Evolutionary conservation across 2,797 vertebrate species (phyloP).

Genomic region (Gobio occitaniae): DNA sequence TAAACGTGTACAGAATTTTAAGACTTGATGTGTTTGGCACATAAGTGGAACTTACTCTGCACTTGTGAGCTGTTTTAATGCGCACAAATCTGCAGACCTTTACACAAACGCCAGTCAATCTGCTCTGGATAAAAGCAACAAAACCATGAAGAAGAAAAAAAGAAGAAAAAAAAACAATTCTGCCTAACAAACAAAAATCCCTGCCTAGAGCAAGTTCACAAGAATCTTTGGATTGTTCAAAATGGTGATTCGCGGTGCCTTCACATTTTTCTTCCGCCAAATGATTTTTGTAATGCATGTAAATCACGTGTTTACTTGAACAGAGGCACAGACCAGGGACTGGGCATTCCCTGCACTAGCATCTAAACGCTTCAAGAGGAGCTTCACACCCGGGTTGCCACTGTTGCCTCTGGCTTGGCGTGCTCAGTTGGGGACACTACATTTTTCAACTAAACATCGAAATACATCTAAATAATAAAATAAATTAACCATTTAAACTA

Average conservation of each 20-base stretch:
- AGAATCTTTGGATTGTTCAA: slow-evolving; percentile 63
- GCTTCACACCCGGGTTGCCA: slow-evolving; percentile 31
- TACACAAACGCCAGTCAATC: slow-evolving; percentile 42
- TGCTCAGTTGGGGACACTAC: too few relatives aligned
- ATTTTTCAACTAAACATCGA: too few relatives aligned
- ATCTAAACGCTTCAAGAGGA: slow-evolving; percentile 42
- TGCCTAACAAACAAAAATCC: slow-evolving; percentile 41
- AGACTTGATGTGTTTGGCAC: slow-evolving; percentile 67
- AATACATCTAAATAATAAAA: too few relatives aligned
- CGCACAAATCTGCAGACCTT: slow-evolving; percentile 30
- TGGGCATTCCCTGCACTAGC: slow-evolving; percentile 41
- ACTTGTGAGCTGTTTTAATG: slow-evolving; percentile 44
- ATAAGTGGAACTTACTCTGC: slow-evolving; percentile 49
- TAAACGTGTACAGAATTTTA: slow-evolving; percentile 59
- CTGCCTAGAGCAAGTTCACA: slow-evolving; percentile 46
- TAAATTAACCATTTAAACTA: too few relatives aligned
- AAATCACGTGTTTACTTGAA: slow-evolving; percentile 13
- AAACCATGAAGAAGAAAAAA: slow-evolving; percentile 6
- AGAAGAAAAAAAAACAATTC: background rate
- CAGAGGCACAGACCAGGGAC: slow-evolving; percentile 57
- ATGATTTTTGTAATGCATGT: slow-evolving; percentile 19
- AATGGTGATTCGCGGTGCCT: slow-evolving; percentile 30
- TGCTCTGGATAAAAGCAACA: slow-evolving; percentile 38
- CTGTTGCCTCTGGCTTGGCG: too few relatives aligned
- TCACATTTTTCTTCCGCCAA: slow-evolving; percentile 2